Evolutionary conservation across 2,113 vertebrate genomes (phyloP).

Genomic region (Dissostichus mawsoni): DNA sequence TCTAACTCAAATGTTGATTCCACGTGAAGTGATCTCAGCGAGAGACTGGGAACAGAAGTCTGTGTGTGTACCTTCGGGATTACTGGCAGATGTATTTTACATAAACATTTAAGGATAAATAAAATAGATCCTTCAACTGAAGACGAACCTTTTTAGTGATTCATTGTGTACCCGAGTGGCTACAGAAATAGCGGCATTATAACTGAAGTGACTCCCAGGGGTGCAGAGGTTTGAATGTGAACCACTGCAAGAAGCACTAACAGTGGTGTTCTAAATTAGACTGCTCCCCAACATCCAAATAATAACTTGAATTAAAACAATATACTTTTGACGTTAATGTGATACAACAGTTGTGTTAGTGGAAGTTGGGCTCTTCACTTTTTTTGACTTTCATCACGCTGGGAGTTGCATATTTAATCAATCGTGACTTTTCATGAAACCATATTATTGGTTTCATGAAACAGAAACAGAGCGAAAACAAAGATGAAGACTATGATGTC

Average conservation of each 20-base stretch:
- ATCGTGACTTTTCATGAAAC: not conserved
- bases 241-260: conserved; percentile 2
- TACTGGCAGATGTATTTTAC: conserved; percentile 27
- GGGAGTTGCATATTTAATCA: not conserved
- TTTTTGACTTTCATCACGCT: not conserved
- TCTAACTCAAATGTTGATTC: conserved; percentile 38
- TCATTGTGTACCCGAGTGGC: conserved; percentile 7
- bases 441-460: no score
- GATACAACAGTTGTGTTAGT: not conserved
- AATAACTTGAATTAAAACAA: not conserved
- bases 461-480: no score
- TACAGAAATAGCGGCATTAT: conserved; percentile 9
- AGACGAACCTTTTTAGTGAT: conserved; percentile 33
- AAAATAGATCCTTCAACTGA: conserved; percentile 18
- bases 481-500: no score
- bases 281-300: not conserved
- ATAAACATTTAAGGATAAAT: conserved; percentile 43
- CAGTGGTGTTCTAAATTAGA: not conserved
- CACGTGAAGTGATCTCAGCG: conserved; percentile 26
- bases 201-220: conserved; percentile 1
- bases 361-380: not conserved
- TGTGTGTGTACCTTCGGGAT: conserved; percentile 15
- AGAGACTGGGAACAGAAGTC: conserved; percentile 16
- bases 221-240: conserved; percentile 8
- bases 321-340: not conserved